Evolutionary conservation across 2,888 invertebrate species (phyloP).

Genomic region (Belgica antarctica): DNA sequence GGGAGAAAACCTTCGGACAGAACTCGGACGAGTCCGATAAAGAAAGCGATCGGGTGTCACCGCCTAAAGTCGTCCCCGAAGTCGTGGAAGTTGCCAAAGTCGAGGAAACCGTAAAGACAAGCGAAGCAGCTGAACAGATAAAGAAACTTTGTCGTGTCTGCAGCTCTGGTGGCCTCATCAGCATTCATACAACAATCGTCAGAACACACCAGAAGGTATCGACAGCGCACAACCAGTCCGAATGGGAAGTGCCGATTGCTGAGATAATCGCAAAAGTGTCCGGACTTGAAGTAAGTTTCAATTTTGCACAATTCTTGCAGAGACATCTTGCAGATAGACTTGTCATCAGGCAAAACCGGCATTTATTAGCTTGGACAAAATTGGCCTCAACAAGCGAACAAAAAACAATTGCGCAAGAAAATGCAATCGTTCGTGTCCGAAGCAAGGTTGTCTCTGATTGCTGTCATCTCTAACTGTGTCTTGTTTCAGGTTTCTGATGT

Average conservation of each 20-base stretch:
- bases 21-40: neutral
- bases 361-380: too few species aligned
- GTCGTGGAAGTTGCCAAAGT: neutral
- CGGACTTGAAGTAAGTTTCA: neutral
- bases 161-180: neutral
- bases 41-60: neutral
- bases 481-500: neutral
- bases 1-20: neutral
- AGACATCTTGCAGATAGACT: neutral
- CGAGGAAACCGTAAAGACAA: neutral
- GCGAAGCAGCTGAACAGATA: neutral
- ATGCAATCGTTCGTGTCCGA: neutral
- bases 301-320: neutral
- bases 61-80: too few species aligned
- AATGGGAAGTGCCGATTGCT: neutral
- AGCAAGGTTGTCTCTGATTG: neutral
- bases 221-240: neutral
- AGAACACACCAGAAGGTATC: neutral
- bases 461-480: neutral
- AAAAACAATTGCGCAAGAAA: too few species aligned
- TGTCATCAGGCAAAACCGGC: too few species aligned
- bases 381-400: too few species aligned
- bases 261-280: neutral
- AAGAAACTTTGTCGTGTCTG: conserved; percentile 1
- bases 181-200: neutral